A percentile compares a stretch with the other conserved stretches of the same genome.
phyloP scores from a whole-genome alignment of 2,888 invertebrate genomes.

The Acrobasis repandana region DNA sequence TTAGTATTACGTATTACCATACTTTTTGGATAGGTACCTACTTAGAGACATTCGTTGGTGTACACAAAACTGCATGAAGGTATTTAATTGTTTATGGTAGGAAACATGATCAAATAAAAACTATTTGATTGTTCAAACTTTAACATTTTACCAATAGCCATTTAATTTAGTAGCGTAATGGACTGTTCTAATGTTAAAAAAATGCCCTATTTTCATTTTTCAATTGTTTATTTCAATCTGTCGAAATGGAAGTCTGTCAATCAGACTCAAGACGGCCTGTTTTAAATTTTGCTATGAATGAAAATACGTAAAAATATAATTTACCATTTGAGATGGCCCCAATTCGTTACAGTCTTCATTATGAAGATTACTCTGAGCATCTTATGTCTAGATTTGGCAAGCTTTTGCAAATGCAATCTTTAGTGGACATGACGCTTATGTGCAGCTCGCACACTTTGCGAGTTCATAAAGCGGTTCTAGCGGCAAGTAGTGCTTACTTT shows the following conservation, averaged over 20 bases:
- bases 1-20: too few species aligned
- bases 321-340: slow-evolving; percentile 64
- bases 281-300: slow-evolving; percentile 4
- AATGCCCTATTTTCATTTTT: slow-evolving; percentile 37
- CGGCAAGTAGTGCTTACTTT: slow-evolving; percentile 88
- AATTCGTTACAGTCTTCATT: slow-evolving; percentile 85
- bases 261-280: slow-evolving; percentile 24
- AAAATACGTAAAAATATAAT: slow-evolving; percentile 30
- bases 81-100: too few species aligned
- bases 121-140: not conserved
- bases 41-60: too few species aligned
- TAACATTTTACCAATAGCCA: not conserved
- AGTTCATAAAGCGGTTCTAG: slow-evolving; percentile 88
- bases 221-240: slow-evolving; percentile 41
- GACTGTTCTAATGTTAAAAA: slow-evolving; percentile 18
- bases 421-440: slow-evolving; percentile 89
- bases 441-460: slow-evolving; percentile 89
- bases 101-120: too few species aligned
- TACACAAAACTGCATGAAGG: too few species aligned
- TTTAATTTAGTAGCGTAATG: slow-evolving; percentile 16
- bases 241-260: slow-evolving; percentile 32
- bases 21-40: too few species aligned
- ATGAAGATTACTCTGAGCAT: slow-evolving; percentile 87
- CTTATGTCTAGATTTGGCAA: slow-evolving; percentile 87
- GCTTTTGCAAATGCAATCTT: slow-evolving; percentile 87